Evolutionary conservation across 1,140 invertebrate genomes (phyloP), one percentile per base, ranked within the genome.

Genomic region (Leptinotarsa undecemlineata): DNA sequence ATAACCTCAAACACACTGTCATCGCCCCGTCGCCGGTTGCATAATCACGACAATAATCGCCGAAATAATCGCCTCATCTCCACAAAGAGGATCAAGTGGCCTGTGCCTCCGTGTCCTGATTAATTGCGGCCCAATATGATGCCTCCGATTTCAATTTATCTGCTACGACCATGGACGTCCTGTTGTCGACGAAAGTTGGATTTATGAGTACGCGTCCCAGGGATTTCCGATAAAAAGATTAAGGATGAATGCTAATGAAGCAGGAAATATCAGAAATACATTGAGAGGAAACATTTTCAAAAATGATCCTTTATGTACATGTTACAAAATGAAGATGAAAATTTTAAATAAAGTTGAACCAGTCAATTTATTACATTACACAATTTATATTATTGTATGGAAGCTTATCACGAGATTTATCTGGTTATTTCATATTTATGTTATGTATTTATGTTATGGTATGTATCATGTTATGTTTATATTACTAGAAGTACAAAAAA

Each of bases 51-150:
- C 66, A 68, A 68, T 48, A 68, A 68, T 68, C 66, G 23, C n/a
- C 23, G 42, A 23, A 68, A 68, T 48, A 68, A 68, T 68, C 66
- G 23, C 33, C 23, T 68, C 66, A 68, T 57, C 51, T n/a, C 66
- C 33, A 47, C 66, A 68, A 68, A 68, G 66, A 68, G 66, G 66
- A 68, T 68, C 66, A 68, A 68, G 66, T 68, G 42, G 42, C 66
- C 66, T 19, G 51, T 19, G 51, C n/a, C 51, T 33, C 66, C 51
- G 51, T 19, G 51, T 57, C 51, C 66, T 68, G 66, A 68, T 68
- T 68, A 68, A 68, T 68, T 26, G 66, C 66, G 23, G 66, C 66
- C 66, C 66, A 68, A 68, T 68, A 68, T 68, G 66, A 68, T 68
- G 23, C 66, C 33, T 68, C 66, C 42, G 42, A 68, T 68, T 68